These are phyloP conservation scores for Dryomyza anilis DNA, from an alignment of 2,888 invertebrate species.

Conservation along the genomic window DNA sequence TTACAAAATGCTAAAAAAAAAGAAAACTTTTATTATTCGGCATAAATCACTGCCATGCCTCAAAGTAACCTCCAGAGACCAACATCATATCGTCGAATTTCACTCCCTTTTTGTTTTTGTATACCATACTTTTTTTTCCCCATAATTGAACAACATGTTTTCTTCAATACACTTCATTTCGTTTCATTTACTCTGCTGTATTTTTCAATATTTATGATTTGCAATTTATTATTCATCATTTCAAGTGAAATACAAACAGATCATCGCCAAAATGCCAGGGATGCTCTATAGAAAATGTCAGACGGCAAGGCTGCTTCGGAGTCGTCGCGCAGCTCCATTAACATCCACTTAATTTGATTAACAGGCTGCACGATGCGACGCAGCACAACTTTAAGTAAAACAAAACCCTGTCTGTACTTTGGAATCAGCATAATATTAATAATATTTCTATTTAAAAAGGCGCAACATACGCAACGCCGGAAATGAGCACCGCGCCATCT, in stretches of 20 bases:
- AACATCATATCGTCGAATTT: too few relatives aligned
- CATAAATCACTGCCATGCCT: not conserved
- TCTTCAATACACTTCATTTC: too few relatives aligned
- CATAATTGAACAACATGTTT: too few relatives aligned
- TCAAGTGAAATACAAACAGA: slow-evolving; percentile 30
- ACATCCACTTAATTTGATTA: slow-evolving; percentile 57
- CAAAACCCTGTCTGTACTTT: not conserved
- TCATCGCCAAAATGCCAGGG: not conserved
- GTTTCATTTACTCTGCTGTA: too few relatives aligned
- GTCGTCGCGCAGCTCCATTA: too few relatives aligned
- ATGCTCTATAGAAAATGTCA: not conserved
- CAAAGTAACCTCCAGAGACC: not conserved
- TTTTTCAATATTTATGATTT: slow-evolving; percentile 53
- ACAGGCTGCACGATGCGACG: slow-evolving; percentile 41
- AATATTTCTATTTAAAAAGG: slow-evolving; percentile 7
- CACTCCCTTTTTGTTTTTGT: too few relatives aligned
- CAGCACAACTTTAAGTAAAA: too few relatives aligned
- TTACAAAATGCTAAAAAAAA: too few relatives aligned
- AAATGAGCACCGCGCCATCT: not conserved
- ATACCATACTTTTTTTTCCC: too few relatives aligned
- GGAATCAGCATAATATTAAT: not conserved
- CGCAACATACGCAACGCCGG: not conserved
- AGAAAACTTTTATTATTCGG: too few relatives aligned
- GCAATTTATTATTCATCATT: slow-evolving; percentile 56
- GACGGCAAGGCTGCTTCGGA: not conserved